Percentiles rank a stretch among this genome's conserved stretches.
These are phyloP conservation scores for Okapia johnstoni DNA, from an alignment of 2,113 vertebrate genomes.

Conservation along the genomic window DNA sequence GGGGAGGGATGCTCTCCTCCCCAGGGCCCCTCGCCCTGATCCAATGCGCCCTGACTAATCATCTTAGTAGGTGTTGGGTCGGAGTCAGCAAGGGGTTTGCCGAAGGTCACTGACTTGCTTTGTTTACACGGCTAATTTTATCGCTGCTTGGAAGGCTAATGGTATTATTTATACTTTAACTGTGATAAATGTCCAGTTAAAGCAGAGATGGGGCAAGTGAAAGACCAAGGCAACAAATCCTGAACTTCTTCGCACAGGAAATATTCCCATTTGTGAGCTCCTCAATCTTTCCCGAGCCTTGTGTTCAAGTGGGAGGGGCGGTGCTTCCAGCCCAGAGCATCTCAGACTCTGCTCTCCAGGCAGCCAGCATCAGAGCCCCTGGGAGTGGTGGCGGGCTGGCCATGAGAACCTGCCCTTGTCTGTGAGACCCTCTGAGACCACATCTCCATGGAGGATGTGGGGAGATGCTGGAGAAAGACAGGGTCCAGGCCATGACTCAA, in stretches of 20 bases:
- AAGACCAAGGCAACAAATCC: conserved; percentile 71
- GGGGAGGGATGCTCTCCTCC: conserved; percentile 62
- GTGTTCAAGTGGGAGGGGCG: neutral
- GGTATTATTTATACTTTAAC: conserved; percentile 79
- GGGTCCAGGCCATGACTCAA: neutral
- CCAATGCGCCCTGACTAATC: conserved; percentile 77
- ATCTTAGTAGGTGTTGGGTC: conserved; percentile 80
- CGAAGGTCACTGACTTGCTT: conserved; percentile 78
- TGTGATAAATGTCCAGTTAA: conserved; percentile 79
- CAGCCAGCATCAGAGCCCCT: neutral
- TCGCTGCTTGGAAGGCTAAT: conserved; percentile 78
- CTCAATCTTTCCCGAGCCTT: neutral
- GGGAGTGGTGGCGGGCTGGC: neutral
- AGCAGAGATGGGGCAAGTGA: conserved; percentile 73
- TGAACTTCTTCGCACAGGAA: conserved; percentile 61
- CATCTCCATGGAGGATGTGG: accelerated
- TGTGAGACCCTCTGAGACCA: neutral
- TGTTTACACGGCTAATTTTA: conserved; percentile 84
- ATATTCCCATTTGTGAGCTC: neutral
- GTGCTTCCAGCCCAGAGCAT: neutral
- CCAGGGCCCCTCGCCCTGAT: conserved; percentile 52
- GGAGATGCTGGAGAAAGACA: neutral
- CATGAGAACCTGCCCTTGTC: neutral
- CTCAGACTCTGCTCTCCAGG: neutral
- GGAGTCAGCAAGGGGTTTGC: conserved; percentile 79